Conservation (phyloP, 2,113 vertebrate species). For the Rhinichthys klamathensis region DNA sequence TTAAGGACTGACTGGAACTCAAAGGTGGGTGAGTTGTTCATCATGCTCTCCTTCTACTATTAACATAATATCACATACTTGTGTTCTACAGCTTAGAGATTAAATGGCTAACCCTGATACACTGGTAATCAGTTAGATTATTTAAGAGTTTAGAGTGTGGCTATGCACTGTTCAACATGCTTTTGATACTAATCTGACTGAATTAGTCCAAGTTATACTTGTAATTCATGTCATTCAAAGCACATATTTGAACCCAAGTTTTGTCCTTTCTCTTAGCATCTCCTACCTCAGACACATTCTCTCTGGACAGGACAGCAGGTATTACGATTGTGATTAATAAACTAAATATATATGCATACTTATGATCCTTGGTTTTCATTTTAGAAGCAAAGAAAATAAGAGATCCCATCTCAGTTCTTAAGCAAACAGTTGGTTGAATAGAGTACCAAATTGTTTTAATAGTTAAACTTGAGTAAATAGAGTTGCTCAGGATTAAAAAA, state of each 20-base stretch:
- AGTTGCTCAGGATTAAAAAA: too few relatives aligned
- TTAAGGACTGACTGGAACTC: conserved; percentile 61
- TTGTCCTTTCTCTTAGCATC: not conserved
- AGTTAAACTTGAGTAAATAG: not conserved
- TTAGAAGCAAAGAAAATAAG: not conserved
- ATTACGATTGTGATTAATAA: not conserved
- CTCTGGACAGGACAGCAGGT: not conserved
- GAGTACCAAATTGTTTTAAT: not conserved
- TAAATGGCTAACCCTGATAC: not conserved
- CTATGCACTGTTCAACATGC: not conserved
- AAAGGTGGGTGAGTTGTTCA: conserved; percentile 64
- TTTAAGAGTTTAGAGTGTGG: not conserved
- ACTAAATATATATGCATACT: not conserved
- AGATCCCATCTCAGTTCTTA: not conserved
- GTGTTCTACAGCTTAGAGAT: not conserved
- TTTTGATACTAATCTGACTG: not conserved
- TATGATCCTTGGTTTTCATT: not conserved
- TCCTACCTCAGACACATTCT: not conserved
- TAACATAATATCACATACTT: not conserved
- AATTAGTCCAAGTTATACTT: not conserved
- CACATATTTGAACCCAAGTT: not conserved
- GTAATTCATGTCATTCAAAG: too few relatives aligned
- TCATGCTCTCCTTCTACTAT: conserved; percentile 1
- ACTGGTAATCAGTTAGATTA: not conserved
- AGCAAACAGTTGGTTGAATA: not conserved